Percentiles rank a stretch among this genome's conserved stretches.
Evolutionary conservation across 2,888 invertebrate genomes (phyloP).

Genomic region (Blastobasis adustella): DNA sequence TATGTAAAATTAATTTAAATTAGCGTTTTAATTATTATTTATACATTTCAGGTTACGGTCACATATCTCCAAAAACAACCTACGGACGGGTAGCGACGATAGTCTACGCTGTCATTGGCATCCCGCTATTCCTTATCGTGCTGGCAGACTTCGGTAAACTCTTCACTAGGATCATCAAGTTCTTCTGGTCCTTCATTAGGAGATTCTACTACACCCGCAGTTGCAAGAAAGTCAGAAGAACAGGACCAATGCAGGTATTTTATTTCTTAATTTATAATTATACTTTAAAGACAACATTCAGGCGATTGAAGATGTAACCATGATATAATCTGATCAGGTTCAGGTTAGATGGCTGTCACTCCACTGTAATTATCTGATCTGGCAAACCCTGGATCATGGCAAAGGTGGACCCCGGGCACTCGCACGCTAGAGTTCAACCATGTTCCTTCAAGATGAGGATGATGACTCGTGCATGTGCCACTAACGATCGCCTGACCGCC

Average conservation of each 20-base stretch:
- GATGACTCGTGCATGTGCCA: too few relatives aligned
- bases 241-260: conserved; percentile 81
- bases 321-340: too few relatives aligned
- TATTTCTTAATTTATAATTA: neutral
- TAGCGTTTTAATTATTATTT: neutral
- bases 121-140: conserved; percentile 95
- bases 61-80: conserved; percentile 92
- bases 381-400: too few relatives aligned
- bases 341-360: too few relatives aligned
- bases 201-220: conserved; percentile 90
- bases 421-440: too few relatives aligned
- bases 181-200: conserved; percentile 90
- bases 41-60: conserved; percentile 89
- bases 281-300: too few relatives aligned
- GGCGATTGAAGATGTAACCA: too few relatives aligned
- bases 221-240: conserved; percentile 84
- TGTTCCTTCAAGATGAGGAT: too few relatives aligned
- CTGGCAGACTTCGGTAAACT: conserved; percentile 96
- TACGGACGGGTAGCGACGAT: conserved; percentile 92
- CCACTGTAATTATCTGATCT: too few relatives aligned
- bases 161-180: conserved; percentile 92
- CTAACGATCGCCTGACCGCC: too few relatives aligned
- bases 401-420: too few relatives aligned
- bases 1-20: neutral
- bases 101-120: conserved; percentile 94